Conservation (phyloP, 2,888 invertebrate species). For the Drosophila antonietae region DNA sequence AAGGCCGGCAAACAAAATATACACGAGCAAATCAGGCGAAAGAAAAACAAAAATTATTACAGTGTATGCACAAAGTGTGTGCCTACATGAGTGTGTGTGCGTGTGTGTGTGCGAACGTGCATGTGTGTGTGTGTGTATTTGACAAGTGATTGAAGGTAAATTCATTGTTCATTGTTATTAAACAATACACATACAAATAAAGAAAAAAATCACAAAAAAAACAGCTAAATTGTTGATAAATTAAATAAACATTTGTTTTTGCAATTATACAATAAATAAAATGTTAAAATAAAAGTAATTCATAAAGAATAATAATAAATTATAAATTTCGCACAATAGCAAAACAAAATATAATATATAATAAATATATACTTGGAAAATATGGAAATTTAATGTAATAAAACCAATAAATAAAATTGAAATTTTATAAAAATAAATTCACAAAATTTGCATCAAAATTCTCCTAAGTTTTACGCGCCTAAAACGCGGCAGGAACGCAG, state of each 20-base stretch:
- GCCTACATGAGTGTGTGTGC: conserved; percentile 12
- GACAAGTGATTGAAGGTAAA: conserved; percentile 73
- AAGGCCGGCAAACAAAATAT: conserved; percentile 56
- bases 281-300: too few species aligned
- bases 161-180: conserved; percentile 52
- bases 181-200: conserved; percentile 25
- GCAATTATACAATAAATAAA: too few species aligned
- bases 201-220: background rate
- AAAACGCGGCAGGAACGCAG: background rate
- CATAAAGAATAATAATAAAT: too few species aligned
- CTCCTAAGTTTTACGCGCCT: background rate
- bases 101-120: conserved; percentile 29
- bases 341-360: too few species aligned
- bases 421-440: too few species aligned
- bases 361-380: too few species aligned
- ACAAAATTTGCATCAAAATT: background rate
- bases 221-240: background rate
- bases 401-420: too few species aligned
- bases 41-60: conserved; percentile 35
- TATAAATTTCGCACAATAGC: too few species aligned
- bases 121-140: conserved; percentile 42
- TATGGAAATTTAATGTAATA: too few species aligned
- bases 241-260: conserved; percentile 14
- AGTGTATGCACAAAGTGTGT: conserved; percentile 19
- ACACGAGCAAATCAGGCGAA: conserved; percentile 1